Percentiles rank a stretch among this genome's conserved stretches.
phyloP scores from a whole-genome alignment of 2,888 invertebrate genomes.

The Stenolophus ochropezus region DNA sequence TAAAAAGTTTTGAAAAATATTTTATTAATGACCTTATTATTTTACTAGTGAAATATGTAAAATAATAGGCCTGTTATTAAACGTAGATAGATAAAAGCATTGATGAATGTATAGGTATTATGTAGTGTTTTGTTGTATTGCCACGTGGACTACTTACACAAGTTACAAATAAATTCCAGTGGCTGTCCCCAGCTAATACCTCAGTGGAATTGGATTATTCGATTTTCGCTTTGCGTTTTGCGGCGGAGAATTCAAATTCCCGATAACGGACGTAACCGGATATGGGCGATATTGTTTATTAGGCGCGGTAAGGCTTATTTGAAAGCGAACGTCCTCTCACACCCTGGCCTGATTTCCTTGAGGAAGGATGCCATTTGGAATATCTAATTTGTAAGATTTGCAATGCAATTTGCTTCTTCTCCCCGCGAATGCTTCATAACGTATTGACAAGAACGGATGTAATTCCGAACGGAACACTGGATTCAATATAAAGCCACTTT shows the following conservation, averaged over 20 bases:
- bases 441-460: slow-evolving; percentile 13
- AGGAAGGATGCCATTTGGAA: slow-evolving; percentile 55
- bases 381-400: slow-evolving; percentile 54
- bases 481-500: slow-evolving; percentile 32
- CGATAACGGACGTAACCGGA: slow-evolving; percentile 47
- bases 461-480: slow-evolving; percentile 3
- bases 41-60: too few species aligned
- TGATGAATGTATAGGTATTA: too few species aligned
- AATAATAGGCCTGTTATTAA: too few species aligned
- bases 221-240: slow-evolving; percentile 47
- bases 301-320: slow-evolving; percentile 55
- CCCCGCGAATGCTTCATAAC: slow-evolving; percentile 7
- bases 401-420: slow-evolving; percentile 46
- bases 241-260: slow-evolving; percentile 47
- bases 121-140: too few species aligned
- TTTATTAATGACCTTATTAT: too few species aligned
- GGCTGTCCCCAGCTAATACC: slow-evolving; percentile 47
- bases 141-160: slow-evolving; percentile 53
- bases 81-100: too few species aligned
- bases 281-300: slow-evolving; percentile 55
- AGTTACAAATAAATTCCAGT: slow-evolving; percentile 57
- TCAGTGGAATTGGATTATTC: slow-evolving; percentile 48
- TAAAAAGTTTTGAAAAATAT: too few species aligned
- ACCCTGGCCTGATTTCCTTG: slow-evolving; percentile 20
- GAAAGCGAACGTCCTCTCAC: slow-evolving; percentile 1